phyloP scores from a whole-genome alignment of 30 jellyfish, hydroid and myxozoan species.

The Euphysa ruthae region DNA sequence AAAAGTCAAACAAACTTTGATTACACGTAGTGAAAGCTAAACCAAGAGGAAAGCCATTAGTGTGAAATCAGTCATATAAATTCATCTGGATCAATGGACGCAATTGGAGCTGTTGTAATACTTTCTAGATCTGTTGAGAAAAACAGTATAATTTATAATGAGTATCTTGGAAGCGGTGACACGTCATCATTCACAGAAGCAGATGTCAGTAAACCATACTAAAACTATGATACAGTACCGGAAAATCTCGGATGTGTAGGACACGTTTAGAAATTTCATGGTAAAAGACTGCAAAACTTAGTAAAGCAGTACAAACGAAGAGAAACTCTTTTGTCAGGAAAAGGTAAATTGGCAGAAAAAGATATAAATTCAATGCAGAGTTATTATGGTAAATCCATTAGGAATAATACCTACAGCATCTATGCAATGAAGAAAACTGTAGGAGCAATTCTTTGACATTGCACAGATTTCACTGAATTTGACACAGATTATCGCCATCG shows the following conservation, averaged over 20 bases:
- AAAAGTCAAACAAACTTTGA: no score
- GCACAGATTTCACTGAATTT: background rate
- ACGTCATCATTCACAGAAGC: conserved; percentile 24
- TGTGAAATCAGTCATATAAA: background rate
- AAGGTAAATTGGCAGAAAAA: conserved; percentile 30
- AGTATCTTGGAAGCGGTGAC: conserved; percentile 22
- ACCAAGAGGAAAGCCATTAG: no score
- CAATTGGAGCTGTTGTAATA: background rate
- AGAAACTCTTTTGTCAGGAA: conserved; percentile 23
- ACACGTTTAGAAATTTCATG: conserved; percentile 24
- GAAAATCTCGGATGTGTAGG: conserved; percentile 26
- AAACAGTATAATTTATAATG: background rate
- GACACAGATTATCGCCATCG: background rate
- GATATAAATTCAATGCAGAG: background rate
- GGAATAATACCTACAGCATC: background rate
- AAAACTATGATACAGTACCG: conserved; percentile 8
- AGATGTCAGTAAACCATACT: conserved; percentile 10
- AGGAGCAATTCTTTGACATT: background rate
- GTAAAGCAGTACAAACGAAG: background rate
- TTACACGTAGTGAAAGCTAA: no score
- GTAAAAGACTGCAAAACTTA: conserved; percentile 14
- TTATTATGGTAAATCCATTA: background rate
- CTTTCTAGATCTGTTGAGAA: background rate
- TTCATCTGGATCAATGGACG: conserved; percentile 1
- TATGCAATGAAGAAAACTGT: background rate